A percentile compares a stretch with the other conserved stretches of the same genome.
Evolutionary conservation across 92 coral and sea anemone genomes (phyloP).

Genomic region (Parazoanthus swiftii): DNA sequence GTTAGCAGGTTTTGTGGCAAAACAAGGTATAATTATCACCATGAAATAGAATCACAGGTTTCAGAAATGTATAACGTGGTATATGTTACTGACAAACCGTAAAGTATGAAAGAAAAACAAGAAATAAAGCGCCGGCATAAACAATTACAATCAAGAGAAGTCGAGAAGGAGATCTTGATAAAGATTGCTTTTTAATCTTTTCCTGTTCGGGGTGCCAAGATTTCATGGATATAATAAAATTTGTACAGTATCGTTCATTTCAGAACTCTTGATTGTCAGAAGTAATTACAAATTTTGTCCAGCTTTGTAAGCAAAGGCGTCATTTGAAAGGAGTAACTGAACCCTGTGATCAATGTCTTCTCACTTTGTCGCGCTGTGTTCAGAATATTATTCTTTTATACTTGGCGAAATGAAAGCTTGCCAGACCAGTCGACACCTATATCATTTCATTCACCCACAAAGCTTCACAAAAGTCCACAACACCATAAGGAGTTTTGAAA

Average conservation of each 20-base stretch:
- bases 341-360: conserved; percentile 34
- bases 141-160: conserved; percentile 15
- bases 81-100: neutral
- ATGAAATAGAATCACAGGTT: conserved; percentile 16
- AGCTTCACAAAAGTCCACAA: neutral
- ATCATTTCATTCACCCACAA: conserved; percentile 32
- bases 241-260: neutral
- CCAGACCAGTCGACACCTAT: conserved; percentile 9
- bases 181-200: conserved; percentile 10
- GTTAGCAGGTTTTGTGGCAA: conserved; percentile 30
- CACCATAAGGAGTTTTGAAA: neutral
- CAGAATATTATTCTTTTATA: conserved; percentile 30
- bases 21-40: conserved; percentile 23
- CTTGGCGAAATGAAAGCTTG: conserved; percentile 12
- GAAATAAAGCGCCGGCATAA: neutral
- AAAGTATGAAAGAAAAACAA: conserved; percentile 12
- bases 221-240: conserved; percentile 6
- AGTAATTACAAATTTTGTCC: conserved; percentile 21
- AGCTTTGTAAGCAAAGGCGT: neutral
- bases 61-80: conserved; percentile 1
- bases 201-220: neutral
- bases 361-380: conserved; percentile 27
- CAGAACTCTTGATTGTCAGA: neutral
- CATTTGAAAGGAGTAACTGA: conserved; percentile 39
- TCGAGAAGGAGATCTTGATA: conserved; percentile 2